Evolutionary conservation across 2,797 vertebrate genomes (phyloP), one percentile per base, ranked within the genome.

Genomic region (Todus mexicanus): DNA sequence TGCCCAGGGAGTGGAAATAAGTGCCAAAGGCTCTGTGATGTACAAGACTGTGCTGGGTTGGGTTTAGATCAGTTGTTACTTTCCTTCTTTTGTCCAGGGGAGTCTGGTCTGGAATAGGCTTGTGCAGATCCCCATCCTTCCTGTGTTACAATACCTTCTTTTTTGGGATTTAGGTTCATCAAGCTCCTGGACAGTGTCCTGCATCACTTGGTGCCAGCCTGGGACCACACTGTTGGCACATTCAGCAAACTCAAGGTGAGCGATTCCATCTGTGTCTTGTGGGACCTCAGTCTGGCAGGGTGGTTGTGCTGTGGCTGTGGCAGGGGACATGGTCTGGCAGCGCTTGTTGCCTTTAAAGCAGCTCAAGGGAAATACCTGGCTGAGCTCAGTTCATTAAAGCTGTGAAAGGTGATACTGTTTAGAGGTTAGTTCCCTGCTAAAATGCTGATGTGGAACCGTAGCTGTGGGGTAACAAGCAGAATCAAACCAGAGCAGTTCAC

Each of bases 171-270:
- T 96, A 99, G 99, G 97, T 99, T 99, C 91, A 98, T 99, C 96
- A 98, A 98, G 84, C 97, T 99, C 51, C 96, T 99, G 86, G 99
- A 99, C 96, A 98, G 97, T 50, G 98, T 99, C 42, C 96, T 99
- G 79, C 98, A 98, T 90, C 98, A 99, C 94, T 95, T 99, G 84
- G 98, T 99, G 33, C 99, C 99, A 19, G 98, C 99, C 76, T 99
- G 99, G 99, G 99, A 99, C 92, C 98, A 99, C 95, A 99, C 99
- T 33, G 94, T 99, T 48, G 98, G 99, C 23, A 99, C 99, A 7
- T 99, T 99, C 96, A 99, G 97, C 97, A 98, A 99, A 56, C 98
- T 99, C 92, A 99, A 99, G 98, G 99, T 99, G 84, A 98, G 97
- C 1, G 4, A 15, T 75, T 91, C 37, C 12, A 23, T 75, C 31